Evolutionary conservation across 2,888 invertebrate species (phyloP).

Genomic region (Patella ulyssiponensis): DNA sequence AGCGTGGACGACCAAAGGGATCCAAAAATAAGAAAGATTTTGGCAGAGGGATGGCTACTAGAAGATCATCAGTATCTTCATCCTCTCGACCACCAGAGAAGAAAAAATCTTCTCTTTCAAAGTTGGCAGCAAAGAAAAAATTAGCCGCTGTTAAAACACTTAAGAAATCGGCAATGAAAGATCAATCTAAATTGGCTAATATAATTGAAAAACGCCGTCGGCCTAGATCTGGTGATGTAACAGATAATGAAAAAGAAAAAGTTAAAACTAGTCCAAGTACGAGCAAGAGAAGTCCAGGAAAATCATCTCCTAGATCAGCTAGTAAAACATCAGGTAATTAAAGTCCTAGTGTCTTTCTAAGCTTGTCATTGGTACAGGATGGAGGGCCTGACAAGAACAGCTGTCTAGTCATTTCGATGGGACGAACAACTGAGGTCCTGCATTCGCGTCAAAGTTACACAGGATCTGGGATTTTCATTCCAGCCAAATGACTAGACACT

Average conservation of each 20-base stretch:
- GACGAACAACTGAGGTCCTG: no score
- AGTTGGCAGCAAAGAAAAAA: constrained; percentile 15
- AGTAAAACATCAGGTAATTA: constrained; percentile 19
- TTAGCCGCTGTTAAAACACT: constrained; percentile 30
- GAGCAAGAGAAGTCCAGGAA: neutral
- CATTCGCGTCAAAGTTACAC: no score
- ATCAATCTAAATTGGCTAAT: constrained; percentile 32
- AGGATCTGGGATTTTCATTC: no score
- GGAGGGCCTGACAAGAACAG: no score
- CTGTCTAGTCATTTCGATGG: no score
- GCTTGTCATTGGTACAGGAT: no score
- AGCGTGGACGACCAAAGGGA: neutral
- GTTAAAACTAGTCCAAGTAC: constrained; percentile 2
- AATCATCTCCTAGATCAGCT: constrained; percentile 15
- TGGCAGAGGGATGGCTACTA: neutral
- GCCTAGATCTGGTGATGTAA: constrained; percentile 3
- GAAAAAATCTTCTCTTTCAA: constrained; percentile 1
- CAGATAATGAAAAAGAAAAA: constrained; percentile 6
- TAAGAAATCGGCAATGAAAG: constrained; percentile 27
- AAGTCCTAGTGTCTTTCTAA: constrained; percentile 14
- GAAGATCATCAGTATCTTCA: neutral
- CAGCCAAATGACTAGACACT: no score
- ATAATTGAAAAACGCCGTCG: constrained; percentile 39
- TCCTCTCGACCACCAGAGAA: neutral
- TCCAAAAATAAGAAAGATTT: constrained; percentile 4